These are phyloP conservation scores for Balanococcus diminutus DNA, from an alignment of 2,888 invertebrate species.

Conservation along the genomic window DNA sequence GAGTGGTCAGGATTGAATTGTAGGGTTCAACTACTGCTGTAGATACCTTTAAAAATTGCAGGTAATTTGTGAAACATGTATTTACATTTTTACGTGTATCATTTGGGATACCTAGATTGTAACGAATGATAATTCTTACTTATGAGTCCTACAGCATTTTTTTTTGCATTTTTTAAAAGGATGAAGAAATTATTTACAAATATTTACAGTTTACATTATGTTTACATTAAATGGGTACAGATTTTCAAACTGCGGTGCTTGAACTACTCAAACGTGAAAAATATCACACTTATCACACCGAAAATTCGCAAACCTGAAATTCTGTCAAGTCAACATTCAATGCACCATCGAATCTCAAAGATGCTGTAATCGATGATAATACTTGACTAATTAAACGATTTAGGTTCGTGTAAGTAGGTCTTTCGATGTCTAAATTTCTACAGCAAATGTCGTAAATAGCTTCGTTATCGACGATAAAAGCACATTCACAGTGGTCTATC, in stretches of 20 bases:
- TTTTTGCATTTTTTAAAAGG: not conserved
- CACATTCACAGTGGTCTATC: constrained; percentile 70
- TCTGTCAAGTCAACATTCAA: constrained; percentile 92
- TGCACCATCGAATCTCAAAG: constrained; percentile 89
- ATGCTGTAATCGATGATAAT: constrained; percentile 89
- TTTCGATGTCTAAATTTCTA: constrained; percentile 91
- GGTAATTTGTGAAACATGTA: not conserved
- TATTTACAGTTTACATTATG: not conserved
- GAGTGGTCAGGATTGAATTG: constrained; percentile 68
- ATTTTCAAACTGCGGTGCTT: not conserved
- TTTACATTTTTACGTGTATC: not conserved
- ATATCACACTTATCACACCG: not conserved
- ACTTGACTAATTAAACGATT: constrained; percentile 95
- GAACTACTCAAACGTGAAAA: not conserved
- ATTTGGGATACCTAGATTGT: too few species aligned
- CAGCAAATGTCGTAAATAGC: constrained; percentile 86
- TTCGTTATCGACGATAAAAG: constrained; percentile 68
- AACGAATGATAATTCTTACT: too few species aligned
- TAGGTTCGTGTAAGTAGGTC: constrained; percentile 95
- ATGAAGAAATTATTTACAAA: not conserved
- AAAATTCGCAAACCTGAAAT: constrained; percentile 70
- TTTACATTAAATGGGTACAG: not conserved
- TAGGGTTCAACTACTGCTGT: constrained; percentile 63
- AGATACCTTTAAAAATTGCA: constrained; percentile 58
- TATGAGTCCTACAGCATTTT: too few species aligned